Evolutionary conservation across 2,888 invertebrate species (phyloP).

Genomic region (Exocentrus adspersus): DNA sequence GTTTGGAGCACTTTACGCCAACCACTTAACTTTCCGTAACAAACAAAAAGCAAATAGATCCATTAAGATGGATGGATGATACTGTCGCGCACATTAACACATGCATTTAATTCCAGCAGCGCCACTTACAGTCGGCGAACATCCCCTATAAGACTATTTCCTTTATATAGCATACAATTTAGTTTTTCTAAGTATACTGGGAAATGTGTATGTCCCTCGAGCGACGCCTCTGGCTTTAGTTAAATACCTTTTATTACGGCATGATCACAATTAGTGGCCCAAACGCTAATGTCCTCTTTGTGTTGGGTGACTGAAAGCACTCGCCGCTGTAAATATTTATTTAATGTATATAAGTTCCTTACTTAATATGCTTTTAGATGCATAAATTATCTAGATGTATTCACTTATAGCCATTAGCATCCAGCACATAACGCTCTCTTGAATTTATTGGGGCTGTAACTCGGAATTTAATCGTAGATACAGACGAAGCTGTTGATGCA

Average conservation of each 20-base stretch:
- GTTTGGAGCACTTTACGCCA: conserved; percentile 46
- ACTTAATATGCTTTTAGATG: conserved; percentile 30
- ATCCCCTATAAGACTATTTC: no score
- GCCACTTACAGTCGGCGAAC: neutral
- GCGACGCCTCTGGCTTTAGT: conserved; percentile 3
- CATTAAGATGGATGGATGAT: conserved; percentile 45
- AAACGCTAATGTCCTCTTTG: conserved; percentile 28
- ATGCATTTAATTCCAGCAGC: conserved; percentile 25
- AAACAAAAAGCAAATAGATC: conserved; percentile 46
- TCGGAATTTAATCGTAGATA: no score
- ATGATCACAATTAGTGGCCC: conserved; percentile 23
- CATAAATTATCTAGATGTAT: conserved; percentile 31
- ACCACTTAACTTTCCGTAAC: conserved; percentile 45
- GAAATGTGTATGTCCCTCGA: no score
- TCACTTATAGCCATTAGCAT: conserved; percentile 31
- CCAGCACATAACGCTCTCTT: conserved; percentile 23
- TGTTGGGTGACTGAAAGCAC: conserved; percentile 26
- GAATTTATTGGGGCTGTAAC: conserved; percentile 26
- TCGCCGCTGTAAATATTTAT: conserved; percentile 28
- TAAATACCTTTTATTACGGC: conserved; percentile 11
- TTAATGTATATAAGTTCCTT: conserved; percentile 28
- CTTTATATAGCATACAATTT: no score
- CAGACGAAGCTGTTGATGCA: no score
- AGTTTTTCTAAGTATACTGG: neutral
- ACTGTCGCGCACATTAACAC: conserved; percentile 38